A percentile compares a stretch with the other conserved stretches of the same genome.
These are phyloP conservation scores for Meandrina meandrites DNA, from an alignment of 92 coral and sea anemone species.

Conservation along the genomic window DNA sequence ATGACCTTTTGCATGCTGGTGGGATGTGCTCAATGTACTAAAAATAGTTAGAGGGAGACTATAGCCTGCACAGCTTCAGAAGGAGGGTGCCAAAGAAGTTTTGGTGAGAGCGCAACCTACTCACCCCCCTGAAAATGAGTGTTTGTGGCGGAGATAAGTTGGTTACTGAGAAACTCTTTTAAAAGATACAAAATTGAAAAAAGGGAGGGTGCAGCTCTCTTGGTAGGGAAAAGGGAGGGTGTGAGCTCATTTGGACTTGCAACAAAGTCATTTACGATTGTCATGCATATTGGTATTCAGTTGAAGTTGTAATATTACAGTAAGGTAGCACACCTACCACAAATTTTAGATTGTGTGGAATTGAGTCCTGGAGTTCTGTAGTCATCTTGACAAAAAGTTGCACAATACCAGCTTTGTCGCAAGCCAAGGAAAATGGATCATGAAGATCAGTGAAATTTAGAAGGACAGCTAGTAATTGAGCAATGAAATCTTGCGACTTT, in stretches of 20 bases:
- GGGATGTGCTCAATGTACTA: background rate
- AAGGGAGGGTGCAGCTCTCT: too few species aligned
- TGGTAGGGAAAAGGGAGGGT: too few species aligned
- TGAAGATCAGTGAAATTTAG: conserved; percentile 61
- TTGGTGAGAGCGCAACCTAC: too few species aligned
- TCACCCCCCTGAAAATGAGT: too few species aligned
- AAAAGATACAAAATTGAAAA: too few species aligned
- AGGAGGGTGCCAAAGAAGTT: too few species aligned
- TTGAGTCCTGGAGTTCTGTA: conserved; percentile 59
- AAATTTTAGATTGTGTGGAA: conserved; percentile 16
- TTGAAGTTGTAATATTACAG: background rate
- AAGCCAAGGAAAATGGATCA: conserved; percentile 54
- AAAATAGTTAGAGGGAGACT: background rate
- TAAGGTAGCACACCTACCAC: conserved; percentile 52
- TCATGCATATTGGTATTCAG: too few species aligned
- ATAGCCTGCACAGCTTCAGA: too few species aligned
- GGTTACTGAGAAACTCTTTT: too few species aligned
- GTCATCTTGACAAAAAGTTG: conserved; percentile 43
- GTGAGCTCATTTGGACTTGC: too few species aligned
- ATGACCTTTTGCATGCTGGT: background rate
- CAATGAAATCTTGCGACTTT: conserved; percentile 45
- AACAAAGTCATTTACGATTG: too few species aligned
- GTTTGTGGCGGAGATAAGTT: too few species aligned
- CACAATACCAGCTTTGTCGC: conserved; percentile 63
- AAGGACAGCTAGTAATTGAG: conserved; percentile 18